These are phyloP conservation scores for Nipponia nippon DNA, from an alignment of 2,113 vertebrate genomes.

Conservation along the genomic window DNA sequence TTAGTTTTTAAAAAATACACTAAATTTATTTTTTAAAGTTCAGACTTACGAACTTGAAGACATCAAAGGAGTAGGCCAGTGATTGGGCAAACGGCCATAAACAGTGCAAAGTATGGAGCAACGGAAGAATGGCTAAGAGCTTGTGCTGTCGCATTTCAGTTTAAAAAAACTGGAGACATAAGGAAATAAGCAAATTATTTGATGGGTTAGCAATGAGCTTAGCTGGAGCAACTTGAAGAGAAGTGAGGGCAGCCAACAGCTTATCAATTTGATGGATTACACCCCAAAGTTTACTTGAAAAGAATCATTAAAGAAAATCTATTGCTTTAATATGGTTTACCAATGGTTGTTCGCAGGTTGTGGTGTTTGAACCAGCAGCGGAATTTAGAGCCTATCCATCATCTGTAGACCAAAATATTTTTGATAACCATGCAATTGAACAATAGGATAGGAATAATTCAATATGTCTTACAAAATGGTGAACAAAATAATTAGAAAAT, in stretches of 20 bases:
- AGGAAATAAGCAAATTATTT: background rate
- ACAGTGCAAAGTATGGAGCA: background rate
- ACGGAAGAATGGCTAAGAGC: background rate
- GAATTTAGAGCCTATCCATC: background rate
- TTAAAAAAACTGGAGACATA: background rate
- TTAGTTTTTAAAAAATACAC: background rate
- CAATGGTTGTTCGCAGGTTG: background rate
- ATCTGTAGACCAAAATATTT: background rate
- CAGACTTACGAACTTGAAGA: background rate
- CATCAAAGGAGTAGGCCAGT: background rate
- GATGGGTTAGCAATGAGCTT: background rate
- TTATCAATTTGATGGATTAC: background rate
- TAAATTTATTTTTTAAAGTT: background rate
- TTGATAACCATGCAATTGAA: background rate
- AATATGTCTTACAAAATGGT: background rate
- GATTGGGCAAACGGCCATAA: background rate
- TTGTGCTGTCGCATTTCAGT: background rate
- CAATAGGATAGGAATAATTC: background rate
- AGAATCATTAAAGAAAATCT: background rate
- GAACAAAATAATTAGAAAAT: background rate
- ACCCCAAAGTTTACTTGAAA: background rate
- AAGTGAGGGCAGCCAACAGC: background rate
- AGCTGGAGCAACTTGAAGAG: background rate
- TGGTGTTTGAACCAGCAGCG: background rate
- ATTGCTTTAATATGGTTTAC: background rate